These are phyloP conservation scores for Amiota communis DNA, from an alignment of 2,888 invertebrate species.

Conservation along the genomic window DNA sequence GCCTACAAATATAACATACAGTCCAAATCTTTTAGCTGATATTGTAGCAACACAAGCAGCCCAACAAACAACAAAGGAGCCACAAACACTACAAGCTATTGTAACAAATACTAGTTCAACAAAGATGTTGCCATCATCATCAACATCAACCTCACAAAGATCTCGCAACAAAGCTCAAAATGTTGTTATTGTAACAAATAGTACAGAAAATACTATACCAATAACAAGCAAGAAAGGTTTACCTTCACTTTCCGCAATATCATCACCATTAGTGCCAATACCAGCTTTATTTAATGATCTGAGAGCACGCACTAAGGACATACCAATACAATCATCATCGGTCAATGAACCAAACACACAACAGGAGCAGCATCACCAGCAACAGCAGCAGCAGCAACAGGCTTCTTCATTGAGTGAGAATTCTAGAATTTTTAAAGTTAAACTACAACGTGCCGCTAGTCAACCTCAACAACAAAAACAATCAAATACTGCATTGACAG, in stretches of 20 bases:
- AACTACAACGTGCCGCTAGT: slow-evolving; percentile 53
- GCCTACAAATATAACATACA: slow-evolving; percentile 39
- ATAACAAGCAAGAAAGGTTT: slow-evolving; percentile 1
- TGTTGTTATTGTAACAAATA: background rate
- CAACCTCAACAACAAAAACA: slow-evolving; percentile 12
- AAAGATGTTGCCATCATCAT: no score
- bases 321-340: slow-evolving; percentile 44
- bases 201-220: slow-evolving; percentile 23
- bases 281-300: slow-evolving; percentile 8
- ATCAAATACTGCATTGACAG: slow-evolving; percentile 11
- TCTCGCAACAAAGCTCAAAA: background rate
- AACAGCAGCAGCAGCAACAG: no score
- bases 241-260: background rate
- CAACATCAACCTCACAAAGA: background rate
- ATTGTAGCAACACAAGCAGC: slow-evolving; percentile 48
- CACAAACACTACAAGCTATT: slow-evolving; percentile 19
- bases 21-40: slow-evolving; percentile 56
- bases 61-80: slow-evolving; percentile 37
- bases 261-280: background rate
- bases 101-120: background rate
- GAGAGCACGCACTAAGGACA: slow-evolving; percentile 50
- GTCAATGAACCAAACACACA: slow-evolving; percentile 13
- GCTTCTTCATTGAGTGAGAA: slow-evolving; percentile 42
- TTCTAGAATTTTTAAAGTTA: slow-evolving; percentile 61
- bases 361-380: slow-evolving; percentile 26